Base-by-base conservation (phyloP, 2,888 invertebrate species). In the Onchidella celtica region DNA sequence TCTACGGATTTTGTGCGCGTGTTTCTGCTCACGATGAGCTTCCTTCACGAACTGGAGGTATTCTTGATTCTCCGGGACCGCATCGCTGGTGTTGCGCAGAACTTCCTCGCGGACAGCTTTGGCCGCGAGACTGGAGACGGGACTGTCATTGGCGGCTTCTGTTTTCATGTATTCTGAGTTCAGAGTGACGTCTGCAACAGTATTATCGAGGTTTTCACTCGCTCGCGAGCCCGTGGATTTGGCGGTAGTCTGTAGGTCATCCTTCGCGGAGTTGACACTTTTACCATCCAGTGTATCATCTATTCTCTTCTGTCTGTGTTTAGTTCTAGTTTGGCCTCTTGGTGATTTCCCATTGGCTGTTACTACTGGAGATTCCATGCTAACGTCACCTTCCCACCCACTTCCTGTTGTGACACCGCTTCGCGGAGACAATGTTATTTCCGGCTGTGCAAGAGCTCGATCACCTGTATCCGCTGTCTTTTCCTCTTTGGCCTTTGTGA, bases 371-470 rank as follows among this genome's bases (percentile, higher is more conserved):
- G 57, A 34, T 34, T 74, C 59, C n/a, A 55, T 34, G 34, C 74
- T 74, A 1, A 74, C 74, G 36, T 74, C 74, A 61, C 74, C 74
- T 21, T 74, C 74, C 74, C 57, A 74, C 3, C 74, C 74, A 32
- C 74, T 74, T 57, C 74, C 74, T 17, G 59, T 74, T 11, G 74
- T 74, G 32, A 74, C 40, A 17, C 34, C 27, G 34, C 74, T 74
- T 11, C n/a, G 24, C 11, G 24, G 74, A 11, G 74, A 59, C n/a
- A n/a, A n/a, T 34, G 32, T 74, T n/a, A 36, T 57, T 11, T 47
- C 47, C 6, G 47, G 47, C 6, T 11, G 9, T 47, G 47, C 9
- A 6, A 11, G 9, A 47, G 47, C 47, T 11, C 17, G 9, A 11
- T 47, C 9, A 47, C 47, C 47, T 47, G 47, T 47, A 17, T 70